Percentiles rank a stretch among this genome's conserved stretches.
phyloP scores from a whole-genome alignment of 2,888 invertebrate genomes.

The Lasioglossum leucozonium region DNA sequence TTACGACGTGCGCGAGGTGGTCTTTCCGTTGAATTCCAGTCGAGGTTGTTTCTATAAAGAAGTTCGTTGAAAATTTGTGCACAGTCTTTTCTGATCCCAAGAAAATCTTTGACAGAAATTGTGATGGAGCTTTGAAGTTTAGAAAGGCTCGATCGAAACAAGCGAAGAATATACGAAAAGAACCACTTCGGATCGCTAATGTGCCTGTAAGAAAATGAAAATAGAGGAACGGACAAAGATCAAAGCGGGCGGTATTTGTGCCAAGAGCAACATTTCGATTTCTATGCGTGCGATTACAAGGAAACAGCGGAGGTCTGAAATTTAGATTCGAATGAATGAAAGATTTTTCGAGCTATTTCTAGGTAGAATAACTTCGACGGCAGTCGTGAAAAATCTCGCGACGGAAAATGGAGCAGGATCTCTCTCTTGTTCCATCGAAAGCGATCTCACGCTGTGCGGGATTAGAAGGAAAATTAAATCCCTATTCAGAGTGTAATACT shows the following conservation, averaged over 20 bases:
- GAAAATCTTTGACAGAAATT: not conserved
- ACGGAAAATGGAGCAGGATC: no score
- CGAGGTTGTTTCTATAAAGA: not conserved
- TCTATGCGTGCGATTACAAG: not conserved
- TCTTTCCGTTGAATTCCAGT: not conserved
- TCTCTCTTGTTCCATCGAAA: not conserved
- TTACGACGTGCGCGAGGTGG: not conserved
- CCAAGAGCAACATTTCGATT: constrained; percentile 9
- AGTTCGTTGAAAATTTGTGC: not conserved
- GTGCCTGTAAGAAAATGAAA: not conserved
- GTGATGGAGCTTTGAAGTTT: not conserved
- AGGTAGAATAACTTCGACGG: not conserved
- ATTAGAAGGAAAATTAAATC: not conserved
- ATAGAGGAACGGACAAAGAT: not conserved
- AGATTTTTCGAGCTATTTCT: not conserved
- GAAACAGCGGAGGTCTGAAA: not conserved
- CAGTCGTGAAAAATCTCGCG: no score
- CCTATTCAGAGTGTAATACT: not conserved
- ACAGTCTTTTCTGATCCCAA: not conserved
- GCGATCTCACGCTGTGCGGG: not conserved
- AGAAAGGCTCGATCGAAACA: not conserved
- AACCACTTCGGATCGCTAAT: not conserved
- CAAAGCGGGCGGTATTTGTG: not conserved
- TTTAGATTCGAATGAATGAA: not conserved
- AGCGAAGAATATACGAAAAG: not conserved